Evolutionary conservation across 2,888 invertebrate genomes (phyloP).

Genomic region (Neoscelio sp.): DNA sequence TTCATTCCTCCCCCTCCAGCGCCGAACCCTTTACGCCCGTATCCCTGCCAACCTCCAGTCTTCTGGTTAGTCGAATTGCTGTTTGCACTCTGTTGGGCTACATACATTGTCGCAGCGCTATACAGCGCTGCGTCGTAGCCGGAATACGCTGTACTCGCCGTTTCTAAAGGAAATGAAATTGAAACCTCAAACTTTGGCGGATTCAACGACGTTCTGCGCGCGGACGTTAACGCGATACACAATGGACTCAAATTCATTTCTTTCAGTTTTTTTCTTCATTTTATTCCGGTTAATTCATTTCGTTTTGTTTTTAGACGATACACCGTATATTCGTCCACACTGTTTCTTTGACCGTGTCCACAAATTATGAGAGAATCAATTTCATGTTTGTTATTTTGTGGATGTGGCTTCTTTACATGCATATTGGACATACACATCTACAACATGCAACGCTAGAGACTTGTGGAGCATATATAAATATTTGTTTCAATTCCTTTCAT

Average conservation of each 20-base stretch:
- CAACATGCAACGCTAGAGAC: background rate
- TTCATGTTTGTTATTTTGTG: slow-evolving; percentile 75
- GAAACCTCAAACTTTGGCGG: slow-evolving; percentile 80
- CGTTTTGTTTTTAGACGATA: too few relatives aligned
- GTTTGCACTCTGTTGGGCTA: slow-evolving; percentile 88
- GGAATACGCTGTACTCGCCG: slow-evolving; percentile 89
- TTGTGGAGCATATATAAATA: background rate
- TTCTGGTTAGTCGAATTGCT: slow-evolving; percentile 83
- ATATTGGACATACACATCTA: slow-evolving; percentile 17
- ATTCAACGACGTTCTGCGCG: slow-evolving; percentile 22
- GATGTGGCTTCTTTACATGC: slow-evolving; percentile 14
- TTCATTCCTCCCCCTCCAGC: slow-evolving; percentile 83
- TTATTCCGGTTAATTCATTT: too few relatives aligned
- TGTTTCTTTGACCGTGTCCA: slow-evolving; percentile 40
- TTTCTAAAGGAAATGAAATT: slow-evolving; percentile 83
- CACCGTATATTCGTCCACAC: background rate
- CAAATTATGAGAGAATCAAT: slow-evolving; percentile 76
- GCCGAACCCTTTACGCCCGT: slow-evolving; percentile 85
- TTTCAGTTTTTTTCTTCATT: background rate
- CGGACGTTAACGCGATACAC: slow-evolving; percentile 15
- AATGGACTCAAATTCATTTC: background rate
- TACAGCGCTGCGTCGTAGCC: slow-evolving; percentile 98
- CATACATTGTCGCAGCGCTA: slow-evolving; percentile 97
- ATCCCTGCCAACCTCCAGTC: slow-evolving; percentile 86
- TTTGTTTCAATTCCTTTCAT: too few relatives aligned